Evolutionary conservation across 2,888 invertebrate genomes (phyloP).

Genomic region (Hymenopus coronatus): DNA sequence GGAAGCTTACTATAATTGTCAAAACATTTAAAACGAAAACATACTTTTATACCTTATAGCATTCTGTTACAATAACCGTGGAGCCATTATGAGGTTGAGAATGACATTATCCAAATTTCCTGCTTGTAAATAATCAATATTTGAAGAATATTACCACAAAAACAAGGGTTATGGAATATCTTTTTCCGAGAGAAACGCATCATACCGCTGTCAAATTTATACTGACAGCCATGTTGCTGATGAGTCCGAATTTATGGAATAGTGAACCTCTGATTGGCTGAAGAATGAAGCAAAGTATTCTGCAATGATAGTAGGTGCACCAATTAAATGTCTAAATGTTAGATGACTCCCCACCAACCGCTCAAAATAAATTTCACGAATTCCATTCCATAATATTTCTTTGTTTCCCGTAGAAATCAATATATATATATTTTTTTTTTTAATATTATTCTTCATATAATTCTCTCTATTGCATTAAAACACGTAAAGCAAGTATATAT

Average conservation of each 20-base stretch:
- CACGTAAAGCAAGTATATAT: too few relatives aligned
- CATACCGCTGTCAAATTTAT: constrained; percentile 89
- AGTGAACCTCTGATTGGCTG: constrained; percentile 29
- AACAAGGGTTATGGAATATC: constrained; percentile 16
- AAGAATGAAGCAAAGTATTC: neutral
- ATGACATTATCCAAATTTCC: constrained; percentile 25
- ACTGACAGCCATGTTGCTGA: constrained; percentile 94
- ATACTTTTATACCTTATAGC: neutral
- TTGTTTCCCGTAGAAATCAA: too few relatives aligned
- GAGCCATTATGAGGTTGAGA: constrained; percentile 3
- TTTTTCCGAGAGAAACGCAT: constrained; percentile 80
- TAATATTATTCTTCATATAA: too few relatives aligned
- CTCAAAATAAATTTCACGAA: too few relatives aligned
- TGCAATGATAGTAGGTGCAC: neutral
- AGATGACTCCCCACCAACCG: too few relatives aligned
- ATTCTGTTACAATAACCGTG: neutral
- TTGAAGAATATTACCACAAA: constrained; percentile 8
- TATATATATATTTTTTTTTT: too few relatives aligned
- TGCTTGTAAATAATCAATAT: constrained; percentile 3
- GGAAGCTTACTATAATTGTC: neutral
- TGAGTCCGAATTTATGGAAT: constrained; percentile 74
- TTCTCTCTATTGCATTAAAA: too few relatives aligned
- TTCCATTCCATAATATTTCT: too few relatives aligned
- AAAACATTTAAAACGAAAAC: neutral
- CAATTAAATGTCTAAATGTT: too few relatives aligned